Conservation (phyloP, 2,888 invertebrate species). For the Anorthoa munda region DNA sequence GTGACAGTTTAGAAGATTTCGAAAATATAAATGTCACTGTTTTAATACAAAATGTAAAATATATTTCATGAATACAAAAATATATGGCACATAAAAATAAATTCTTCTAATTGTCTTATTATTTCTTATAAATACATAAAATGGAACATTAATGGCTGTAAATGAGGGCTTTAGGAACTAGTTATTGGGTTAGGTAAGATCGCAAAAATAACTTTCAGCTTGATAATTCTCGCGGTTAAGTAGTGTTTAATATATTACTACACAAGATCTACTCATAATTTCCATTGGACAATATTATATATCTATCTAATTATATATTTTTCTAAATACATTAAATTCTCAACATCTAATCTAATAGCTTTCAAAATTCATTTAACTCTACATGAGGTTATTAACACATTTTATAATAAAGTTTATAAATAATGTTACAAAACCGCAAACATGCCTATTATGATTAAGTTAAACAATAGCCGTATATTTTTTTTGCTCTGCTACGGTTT, state of each 20-base stretch:
- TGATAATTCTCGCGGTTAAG: constrained; percentile 9
- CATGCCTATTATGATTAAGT: not conserved
- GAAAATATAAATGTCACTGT: constrained; percentile 18
- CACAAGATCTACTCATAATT: constrained; percentile 48
- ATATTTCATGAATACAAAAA: constrained; percentile 48
- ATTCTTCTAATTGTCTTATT: constrained; percentile 61
- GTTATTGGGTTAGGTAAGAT: constrained; percentile 17
- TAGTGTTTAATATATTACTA: constrained; percentile 33
- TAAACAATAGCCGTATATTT: not conserved
- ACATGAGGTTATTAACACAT: constrained; percentile 25
- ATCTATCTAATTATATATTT: constrained; percentile 30
- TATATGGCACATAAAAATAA: constrained; percentile 76
- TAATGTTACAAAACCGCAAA: constrained; percentile 35
- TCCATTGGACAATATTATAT: constrained; percentile 34
- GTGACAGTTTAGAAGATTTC: constrained; percentile 28
- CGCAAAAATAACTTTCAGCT: constrained; percentile 6
- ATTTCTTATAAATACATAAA: constrained; percentile 43
- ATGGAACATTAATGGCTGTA: constrained; percentile 30
- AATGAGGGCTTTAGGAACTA: constrained; percentile 49
- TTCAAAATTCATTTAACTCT: constrained; percentile 36
- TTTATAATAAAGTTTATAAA: constrained; percentile 17
- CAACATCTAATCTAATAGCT: constrained; percentile 54
- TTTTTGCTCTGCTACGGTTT: constrained; percentile 15
- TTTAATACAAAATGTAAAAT: constrained; percentile 3
- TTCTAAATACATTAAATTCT: constrained; percentile 47